Base-by-base conservation (phyloP, 2,888 invertebrate species). In the Dasysyrphus albostriatus region DNA sequence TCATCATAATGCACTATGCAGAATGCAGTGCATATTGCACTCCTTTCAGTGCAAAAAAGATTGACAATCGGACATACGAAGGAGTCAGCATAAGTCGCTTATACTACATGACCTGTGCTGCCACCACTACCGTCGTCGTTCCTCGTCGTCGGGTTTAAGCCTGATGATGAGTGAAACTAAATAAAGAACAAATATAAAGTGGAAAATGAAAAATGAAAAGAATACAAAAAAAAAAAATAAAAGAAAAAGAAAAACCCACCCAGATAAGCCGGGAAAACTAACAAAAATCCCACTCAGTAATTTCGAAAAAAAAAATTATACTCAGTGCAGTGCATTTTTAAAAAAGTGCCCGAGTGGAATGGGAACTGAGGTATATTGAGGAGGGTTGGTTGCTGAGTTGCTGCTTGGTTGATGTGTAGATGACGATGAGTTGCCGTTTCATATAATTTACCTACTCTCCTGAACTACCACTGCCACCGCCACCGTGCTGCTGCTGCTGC, bases 231-330 rank as follows among this genome's bases (percentile, higher is more conserved):
- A 47, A 61, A 32, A 42, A 67, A 59, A 65, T 12, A 39, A 12
- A 39, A 44, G 39, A 70, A 58, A 69, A 72, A 44, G 29, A 19
- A 24, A 42, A 51, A 56, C 47, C 65, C 47, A 34, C n/a, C 54
- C 65, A 56, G 42, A 37, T 69, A 67, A 70, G 72, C 67, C 19
- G 32, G 65, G 58, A 78, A 81, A 82, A 69, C 67, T 70, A 44
- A 75, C 77, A 74, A 51, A 76, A 87, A 47, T 87, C 83, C 83
- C 85, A 87, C 85, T 87, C 85, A 87, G 82, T 83, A 82, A 83
- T 87, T 24, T 87, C 74, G 74, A 78, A 77, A 70, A 77, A 78
- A 77, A 70, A 77, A 78, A 78, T 87, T 78, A 78, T 70, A 78
- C 85, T 83, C 85, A 83, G 77, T 70, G 69, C 85, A 78, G 82